Conservation (phyloP, 2,113 vertebrate species). For the Micronycteris hirsuta region DNA sequence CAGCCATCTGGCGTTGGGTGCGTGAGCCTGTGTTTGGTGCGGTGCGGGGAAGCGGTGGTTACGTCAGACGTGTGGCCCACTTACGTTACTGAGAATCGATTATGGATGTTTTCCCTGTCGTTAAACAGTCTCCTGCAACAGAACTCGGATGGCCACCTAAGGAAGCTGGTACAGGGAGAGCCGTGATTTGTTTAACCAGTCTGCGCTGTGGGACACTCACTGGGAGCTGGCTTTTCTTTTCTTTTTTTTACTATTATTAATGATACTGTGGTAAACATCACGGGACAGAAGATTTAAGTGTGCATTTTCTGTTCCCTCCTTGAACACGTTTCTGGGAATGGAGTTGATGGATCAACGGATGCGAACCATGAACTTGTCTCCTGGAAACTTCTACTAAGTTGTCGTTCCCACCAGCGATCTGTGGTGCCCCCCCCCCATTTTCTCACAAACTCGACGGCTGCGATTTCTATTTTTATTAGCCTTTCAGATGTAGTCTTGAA, state of each 20-base stretch:
- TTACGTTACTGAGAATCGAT: conserved; percentile 46
- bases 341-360: neutral
- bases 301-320: neutral
- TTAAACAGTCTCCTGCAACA: conserved; percentile 37
- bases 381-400: neutral
- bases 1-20: neutral
- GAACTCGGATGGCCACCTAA: neutral
- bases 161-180: neutral
- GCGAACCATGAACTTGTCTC: neutral
- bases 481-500: neutral
- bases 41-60: neutral
- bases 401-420: neutral
- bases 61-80: neutral
- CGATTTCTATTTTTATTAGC: neutral
- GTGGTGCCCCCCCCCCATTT: neutral
- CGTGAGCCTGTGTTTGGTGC: neutral
- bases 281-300: neutral
- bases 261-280: neutral
- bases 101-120: conserved; percentile 39
- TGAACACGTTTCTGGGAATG: neutral
- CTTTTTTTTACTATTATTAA: neutral
- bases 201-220: neutral
- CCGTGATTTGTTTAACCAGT: neutral
- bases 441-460: neutral
- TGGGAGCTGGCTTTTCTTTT: neutral